Percentiles rank a stretch among this genome's conserved stretches.
Evolutionary conservation across 2,888 invertebrate species (phyloP).

Genomic region (Nemurella pictetii): DNA sequence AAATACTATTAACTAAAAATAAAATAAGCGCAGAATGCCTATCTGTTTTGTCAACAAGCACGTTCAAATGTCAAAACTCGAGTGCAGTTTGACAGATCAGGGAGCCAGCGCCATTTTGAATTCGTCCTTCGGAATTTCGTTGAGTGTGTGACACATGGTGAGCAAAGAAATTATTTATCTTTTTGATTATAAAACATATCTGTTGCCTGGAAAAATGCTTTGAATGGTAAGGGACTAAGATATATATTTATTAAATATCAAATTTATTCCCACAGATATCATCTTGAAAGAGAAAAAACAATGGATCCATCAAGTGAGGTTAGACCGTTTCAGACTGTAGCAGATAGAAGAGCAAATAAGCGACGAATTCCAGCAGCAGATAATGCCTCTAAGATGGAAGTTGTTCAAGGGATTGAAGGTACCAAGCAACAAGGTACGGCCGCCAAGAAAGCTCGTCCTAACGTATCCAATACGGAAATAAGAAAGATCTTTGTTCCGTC

Average conservation of each 20-base stretch:
- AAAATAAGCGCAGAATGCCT: too few species aligned
- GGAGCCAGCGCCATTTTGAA: too few species aligned
- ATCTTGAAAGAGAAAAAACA: not conserved
- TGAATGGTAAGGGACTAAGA: too few species aligned
- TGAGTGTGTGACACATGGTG: not conserved
- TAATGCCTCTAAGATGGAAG: constrained; percentile 59
- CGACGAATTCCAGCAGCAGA: constrained; percentile 4
- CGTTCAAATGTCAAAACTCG: too few species aligned
- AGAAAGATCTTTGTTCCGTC: constrained; percentile 87
- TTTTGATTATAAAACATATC: too few species aligned
- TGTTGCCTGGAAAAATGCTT: too few species aligned
- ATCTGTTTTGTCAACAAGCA: too few species aligned
- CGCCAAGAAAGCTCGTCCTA: constrained; percentile 50
- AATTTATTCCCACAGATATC: not conserved
- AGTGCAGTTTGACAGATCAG: too few species aligned
- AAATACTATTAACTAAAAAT: too few species aligned
- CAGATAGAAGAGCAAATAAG: constrained; percentile 19
- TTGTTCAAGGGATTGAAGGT: constrained; percentile 68
- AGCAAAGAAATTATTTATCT: not conserved
- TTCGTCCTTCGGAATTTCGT: too few species aligned
- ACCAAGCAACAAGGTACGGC: constrained; percentile 52
- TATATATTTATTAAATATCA: not conserved
- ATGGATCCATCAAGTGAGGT: not conserved
- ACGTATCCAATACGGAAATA: constrained; percentile 58
- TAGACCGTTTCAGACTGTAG: not conserved